Conservation (phyloP, 2,888 invertebrate species). For the Sthenelais limicola region DNA sequence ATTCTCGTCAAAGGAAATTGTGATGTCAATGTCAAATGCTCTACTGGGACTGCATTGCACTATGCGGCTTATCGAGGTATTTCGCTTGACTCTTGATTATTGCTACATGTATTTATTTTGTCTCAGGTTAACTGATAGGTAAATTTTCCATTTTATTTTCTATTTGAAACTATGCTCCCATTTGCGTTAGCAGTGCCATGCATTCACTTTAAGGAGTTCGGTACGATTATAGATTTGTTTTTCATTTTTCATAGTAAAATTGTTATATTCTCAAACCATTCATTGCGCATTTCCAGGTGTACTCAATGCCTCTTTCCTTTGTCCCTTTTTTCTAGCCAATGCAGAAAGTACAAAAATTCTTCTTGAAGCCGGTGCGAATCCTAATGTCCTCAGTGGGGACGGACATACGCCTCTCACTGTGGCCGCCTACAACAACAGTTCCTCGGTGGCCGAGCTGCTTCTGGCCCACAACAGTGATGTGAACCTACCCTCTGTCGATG, state of each 20-base stretch:
- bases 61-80: conserved; percentile 44
- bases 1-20: conserved; percentile 20
- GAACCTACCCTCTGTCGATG: conserved; percentile 51
- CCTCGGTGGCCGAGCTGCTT: conserved; percentile 54
- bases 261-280: no score
- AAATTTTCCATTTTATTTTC: no score
- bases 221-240: no score
- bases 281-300: no score
- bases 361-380: conserved; percentile 58
- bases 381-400: conserved; percentile 52
- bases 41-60: conserved; percentile 29
- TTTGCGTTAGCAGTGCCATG: no score
- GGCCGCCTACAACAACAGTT: conserved; percentile 57
- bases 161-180: no score
- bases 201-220: no score
- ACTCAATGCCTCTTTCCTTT: no score
- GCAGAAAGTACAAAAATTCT: conserved; percentile 52
- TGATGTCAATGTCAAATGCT: conserved; percentile 20
- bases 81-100: not conserved
- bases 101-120: not conserved
- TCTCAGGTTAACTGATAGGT: no score
- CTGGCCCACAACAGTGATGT: conserved; percentile 56
- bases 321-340: conserved; percentile 52
- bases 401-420: conserved; percentile 54
- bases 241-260: no score